Base-by-base conservation (phyloP, 1,140 invertebrate genomes). In the Scaptomyza montana region DNA sequence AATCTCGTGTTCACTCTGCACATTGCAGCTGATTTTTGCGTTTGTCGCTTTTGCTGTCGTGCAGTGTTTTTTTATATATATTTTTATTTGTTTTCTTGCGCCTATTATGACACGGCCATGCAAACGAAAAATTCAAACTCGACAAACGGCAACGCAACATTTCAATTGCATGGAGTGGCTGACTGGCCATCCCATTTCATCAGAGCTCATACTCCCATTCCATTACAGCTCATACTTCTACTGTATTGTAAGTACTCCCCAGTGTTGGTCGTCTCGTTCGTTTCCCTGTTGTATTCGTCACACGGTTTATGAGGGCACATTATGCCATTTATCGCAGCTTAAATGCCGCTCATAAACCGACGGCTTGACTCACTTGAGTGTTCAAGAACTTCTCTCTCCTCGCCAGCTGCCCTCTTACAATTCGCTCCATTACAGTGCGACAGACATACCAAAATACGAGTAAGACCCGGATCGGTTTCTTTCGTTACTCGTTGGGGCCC, bases 301-400 rank as follows among this genome's bases (percentile, higher is more conserved):
- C 80, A 80, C 71, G 74, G 69, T 86, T 87, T 86, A 86, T 87
- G 82, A 78, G 81, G 81, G 81, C 81, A 82, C 78, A 86, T 86
- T 86, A 86, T 86, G 82, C 82, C 82, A 87, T 86, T 86, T 86
- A 86, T 87, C 82, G 78, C 78, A 78, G 82, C 82, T 86, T 82
- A 82, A 86, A 82, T 86, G 74, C 72, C 65, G 78, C 82, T 73
- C 82, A 86, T 87, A 81, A 86, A 70, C 78, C 75, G 50, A 76
- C 47, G 55, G 61, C 66, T 59, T 74, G 67, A 74, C 59, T 74
- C 57, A 74, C 53, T 74, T 55, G 45, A 74, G 51, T 45, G 45
- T 36, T 43, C 13, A 33, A 62, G 56, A 45, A 57, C 55, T 39
- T 39, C 55, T 43, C 39, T 39, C 36, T 36, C n/a, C 10, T 13